Percentiles rank a stretch among this genome's conserved stretches.
Evolutionary conservation across 2,888 invertebrate genomes (phyloP).

Genomic region (Coronaproctus castanopsis): DNA sequence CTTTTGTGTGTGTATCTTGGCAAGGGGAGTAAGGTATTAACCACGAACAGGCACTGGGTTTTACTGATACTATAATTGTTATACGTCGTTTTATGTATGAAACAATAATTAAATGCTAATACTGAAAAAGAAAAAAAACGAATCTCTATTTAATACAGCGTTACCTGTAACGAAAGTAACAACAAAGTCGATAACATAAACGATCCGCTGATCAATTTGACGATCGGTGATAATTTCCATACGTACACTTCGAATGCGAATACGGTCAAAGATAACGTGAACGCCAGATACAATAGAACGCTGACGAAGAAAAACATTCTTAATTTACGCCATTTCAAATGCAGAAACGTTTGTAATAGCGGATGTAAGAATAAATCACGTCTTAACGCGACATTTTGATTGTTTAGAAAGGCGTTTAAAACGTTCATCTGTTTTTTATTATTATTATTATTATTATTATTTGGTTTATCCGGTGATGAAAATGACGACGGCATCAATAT

Average conservation of each 20-base stretch:
- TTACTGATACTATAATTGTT: too few species aligned
- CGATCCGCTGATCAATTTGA: slow-evolving; percentile 20
- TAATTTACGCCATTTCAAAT: slow-evolving; percentile 35
- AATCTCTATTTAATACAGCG: too few species aligned
- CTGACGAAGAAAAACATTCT: slow-evolving; percentile 34
- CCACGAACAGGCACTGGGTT: too few species aligned
- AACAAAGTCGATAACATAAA: slow-evolving; percentile 3
- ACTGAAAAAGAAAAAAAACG: too few species aligned
- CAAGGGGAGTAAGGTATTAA: too few species aligned
- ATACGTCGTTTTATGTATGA: too few species aligned
- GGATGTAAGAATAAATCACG: slow-evolving; percentile 34
- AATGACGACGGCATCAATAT: slow-evolving; percentile 23
- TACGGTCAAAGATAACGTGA: slow-evolving; percentile 32
- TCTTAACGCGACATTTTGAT: slow-evolving; percentile 32
- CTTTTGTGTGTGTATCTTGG: too few species aligned
- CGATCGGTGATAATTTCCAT: slow-evolving; percentile 21
- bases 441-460: too few species aligned
- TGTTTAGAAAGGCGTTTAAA: slow-evolving; percentile 33
- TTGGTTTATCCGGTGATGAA: too few species aligned
- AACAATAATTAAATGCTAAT: too few species aligned
- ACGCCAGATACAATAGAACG: slow-evolving; percentile 31
- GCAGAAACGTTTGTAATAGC: slow-evolving; percentile 35
- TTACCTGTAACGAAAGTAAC: slow-evolving; percentile 22
- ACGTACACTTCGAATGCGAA: slow-evolving; percentile 28
- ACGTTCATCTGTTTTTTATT: slow-evolving; percentile 33